Evolutionary conservation across 1,140 invertebrate species (phyloP), one percentile per base, ranked within the genome.

Genomic region (Drosophila orena): DNA sequence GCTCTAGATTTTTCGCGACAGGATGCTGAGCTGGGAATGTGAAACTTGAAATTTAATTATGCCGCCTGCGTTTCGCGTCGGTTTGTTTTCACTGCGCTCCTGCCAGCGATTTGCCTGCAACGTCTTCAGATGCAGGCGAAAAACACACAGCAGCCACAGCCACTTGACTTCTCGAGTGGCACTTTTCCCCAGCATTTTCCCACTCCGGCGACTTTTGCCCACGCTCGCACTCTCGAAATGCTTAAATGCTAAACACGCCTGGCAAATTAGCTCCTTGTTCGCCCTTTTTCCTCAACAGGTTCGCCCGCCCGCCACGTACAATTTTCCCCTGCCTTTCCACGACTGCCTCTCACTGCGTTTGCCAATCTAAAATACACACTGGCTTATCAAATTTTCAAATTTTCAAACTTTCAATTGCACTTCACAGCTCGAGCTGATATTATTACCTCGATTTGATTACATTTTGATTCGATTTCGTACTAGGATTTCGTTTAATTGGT

Each of bases 161-260:
- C 77, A 85, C 80, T 84, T 84, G 80, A 84, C 80, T 84, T 73
- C 71, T 84, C 60, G 40, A 84, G 80, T 83, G 71, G 71, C 80
- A 76, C 64, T 76, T 81, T 27, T 46, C 44, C 17, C 37, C 37
- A 14, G 12, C 37, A 38, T 38, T 42, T 27, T 27, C 14, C 57
- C 57, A n/a, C 20, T 4, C 37, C 14, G 12, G 8, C n/a, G 7
- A 30, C 46, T 15, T 49, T 47, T n/a, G 17, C 17, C 22, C 22
- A 3, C 62, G 14, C 34, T 24, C 27, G 46, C 59, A 35, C 34
- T 27, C 14, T 27, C 14, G 27, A 30, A 40, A 52, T 20, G 49
- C 44, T 71, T 71, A 71, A 72, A 59, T 72, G 53, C 66, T 58
- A 70, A 70, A 70, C 62, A 70, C 64, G 27, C 56, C 59, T 40